Percentiles rank a stretch among this genome's conserved stretches.
Conservation (phyloP, 2,888 invertebrate species). For the Cerceris rybyensis region DNA sequence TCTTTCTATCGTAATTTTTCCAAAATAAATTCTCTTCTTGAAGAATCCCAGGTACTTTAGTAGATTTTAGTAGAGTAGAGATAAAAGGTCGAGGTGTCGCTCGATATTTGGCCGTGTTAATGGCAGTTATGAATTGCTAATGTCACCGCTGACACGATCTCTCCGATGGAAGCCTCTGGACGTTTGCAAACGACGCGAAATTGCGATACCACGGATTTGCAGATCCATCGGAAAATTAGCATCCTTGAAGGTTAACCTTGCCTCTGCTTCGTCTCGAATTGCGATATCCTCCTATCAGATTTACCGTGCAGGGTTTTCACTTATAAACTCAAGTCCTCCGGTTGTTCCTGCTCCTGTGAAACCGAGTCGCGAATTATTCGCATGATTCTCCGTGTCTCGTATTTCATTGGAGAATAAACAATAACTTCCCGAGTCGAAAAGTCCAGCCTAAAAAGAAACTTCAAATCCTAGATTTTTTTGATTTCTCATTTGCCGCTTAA, state of each 20-base stretch:
- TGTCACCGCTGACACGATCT: slow-evolving; percentile 27
- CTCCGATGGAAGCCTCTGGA: slow-evolving; percentile 17
- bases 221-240: slow-evolving; percentile 47
- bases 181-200: slow-evolving; percentile 40
- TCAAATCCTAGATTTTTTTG: too few species aligned
- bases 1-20: too few species aligned
- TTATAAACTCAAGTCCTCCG: neutral
- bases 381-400: too few species aligned
- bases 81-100: neutral
- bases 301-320: neutral
- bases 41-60: neutral
- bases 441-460: too few species aligned
- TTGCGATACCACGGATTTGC: slow-evolving; percentile 29
- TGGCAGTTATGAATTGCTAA: slow-evolving; percentile 60
- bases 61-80: neutral
- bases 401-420: too few species aligned
- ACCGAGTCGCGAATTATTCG: too few species aligned
- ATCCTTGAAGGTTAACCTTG: slow-evolving; percentile 11
- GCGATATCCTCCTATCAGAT: neutral
- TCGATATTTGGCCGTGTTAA: slow-evolving; percentile 13
- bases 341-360: too few species aligned
- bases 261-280: slow-evolving; percentile 19
- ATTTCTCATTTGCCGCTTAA: too few species aligned
- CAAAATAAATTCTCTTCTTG: neutral
- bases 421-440: too few species aligned